Percentiles rank a stretch among this genome's conserved stretches.
phyloP scores from a whole-genome alignment of 92 coral and sea anemone genomes.

The Actinernus sp. region DNA sequence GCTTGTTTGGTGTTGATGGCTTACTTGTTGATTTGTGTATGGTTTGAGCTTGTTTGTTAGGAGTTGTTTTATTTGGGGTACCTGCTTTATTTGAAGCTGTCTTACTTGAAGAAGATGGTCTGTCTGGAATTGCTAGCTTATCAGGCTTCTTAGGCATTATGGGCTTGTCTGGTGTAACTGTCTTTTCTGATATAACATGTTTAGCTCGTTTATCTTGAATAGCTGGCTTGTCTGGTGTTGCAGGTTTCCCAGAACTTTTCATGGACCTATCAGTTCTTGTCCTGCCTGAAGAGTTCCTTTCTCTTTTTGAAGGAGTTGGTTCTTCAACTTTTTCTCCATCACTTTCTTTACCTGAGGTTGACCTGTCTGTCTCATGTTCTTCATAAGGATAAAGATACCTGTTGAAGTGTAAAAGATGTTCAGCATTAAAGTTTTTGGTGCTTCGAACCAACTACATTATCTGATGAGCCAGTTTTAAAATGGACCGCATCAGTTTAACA shows the following conservation, averaged over 20 bases:
- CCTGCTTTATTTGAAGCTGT: conserved; percentile 1
- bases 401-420: too few species aligned
- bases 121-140: conserved; percentile 9
- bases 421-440: too few species aligned
- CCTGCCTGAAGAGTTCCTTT: conserved; percentile 1
- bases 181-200: neutral
- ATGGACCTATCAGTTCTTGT: conserved; percentile 20
- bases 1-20: conserved; percentile 2
- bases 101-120: neutral
- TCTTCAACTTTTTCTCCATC: too few species aligned
- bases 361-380: conserved; percentile 53
- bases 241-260: conserved; percentile 11
- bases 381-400: conserved; percentile 94
- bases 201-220: conserved; percentile 23
- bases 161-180: conserved; percentile 5
- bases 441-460: too few species aligned
- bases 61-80: conserved; percentile 19
- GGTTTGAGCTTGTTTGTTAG: neutral
- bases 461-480: too few species aligned
- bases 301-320: too few species aligned
- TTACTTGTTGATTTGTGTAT: conserved; percentile 3
- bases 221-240: conserved; percentile 8
- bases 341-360: conserved; percentile 18
- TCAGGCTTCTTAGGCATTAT: conserved; percentile 5
- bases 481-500: too few species aligned